These are phyloP conservation scores for Tridacna crocea DNA, from an alignment of 2,888 invertebrate species.

Conservation along the genomic window DNA sequence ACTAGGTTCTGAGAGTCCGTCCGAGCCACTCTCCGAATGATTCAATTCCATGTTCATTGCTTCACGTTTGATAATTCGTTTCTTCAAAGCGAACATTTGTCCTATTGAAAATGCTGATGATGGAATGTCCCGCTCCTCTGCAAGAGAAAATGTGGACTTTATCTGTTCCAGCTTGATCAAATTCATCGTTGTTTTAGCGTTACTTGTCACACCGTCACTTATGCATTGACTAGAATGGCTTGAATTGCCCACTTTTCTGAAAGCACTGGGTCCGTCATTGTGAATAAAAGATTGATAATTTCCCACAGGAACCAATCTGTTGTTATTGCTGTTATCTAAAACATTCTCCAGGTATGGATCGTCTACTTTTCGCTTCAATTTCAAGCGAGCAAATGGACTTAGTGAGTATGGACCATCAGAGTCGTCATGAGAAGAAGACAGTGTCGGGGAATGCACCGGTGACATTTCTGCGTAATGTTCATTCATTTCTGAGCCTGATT, in stretches of 20 bases:
- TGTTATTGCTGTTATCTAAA: constrained; percentile 25
- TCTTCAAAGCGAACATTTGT: constrained; percentile 73
- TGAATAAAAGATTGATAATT: constrained; percentile 24
- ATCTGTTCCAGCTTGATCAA: constrained; percentile 76
- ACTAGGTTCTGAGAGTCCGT: constrained; percentile 46
- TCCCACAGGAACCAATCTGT: constrained; percentile 14
- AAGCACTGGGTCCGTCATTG: constrained; percentile 47
- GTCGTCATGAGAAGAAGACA: constrained; percentile 42
- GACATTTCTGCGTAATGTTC: constrained; percentile 19
- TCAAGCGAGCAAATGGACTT: constrained; percentile 45
- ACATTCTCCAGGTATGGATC: constrained; percentile 46
- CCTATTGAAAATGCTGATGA: constrained; percentile 62
- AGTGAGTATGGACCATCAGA: constrained; percentile 28
- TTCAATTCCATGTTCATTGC: constrained; percentile 52
- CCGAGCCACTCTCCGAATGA: constrained; percentile 42
- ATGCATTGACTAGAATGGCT: constrained; percentile 36
- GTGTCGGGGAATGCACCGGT: constrained; percentile 33
- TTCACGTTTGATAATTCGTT: constrained; percentile 70
- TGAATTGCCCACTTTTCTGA: constrained; percentile 43
- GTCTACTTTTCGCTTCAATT: constrained; percentile 49
- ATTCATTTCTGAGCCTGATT: constrained; percentile 11
- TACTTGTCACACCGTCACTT: constrained; percentile 24
- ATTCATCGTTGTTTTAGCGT: constrained; percentile 34
- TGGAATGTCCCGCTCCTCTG: constrained; percentile 48
- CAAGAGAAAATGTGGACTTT: constrained; percentile 69